phyloP scores from a whole-genome alignment of 35 echinoderm and acorn worm genomes.

The Stichopus chloronotus region DNA sequence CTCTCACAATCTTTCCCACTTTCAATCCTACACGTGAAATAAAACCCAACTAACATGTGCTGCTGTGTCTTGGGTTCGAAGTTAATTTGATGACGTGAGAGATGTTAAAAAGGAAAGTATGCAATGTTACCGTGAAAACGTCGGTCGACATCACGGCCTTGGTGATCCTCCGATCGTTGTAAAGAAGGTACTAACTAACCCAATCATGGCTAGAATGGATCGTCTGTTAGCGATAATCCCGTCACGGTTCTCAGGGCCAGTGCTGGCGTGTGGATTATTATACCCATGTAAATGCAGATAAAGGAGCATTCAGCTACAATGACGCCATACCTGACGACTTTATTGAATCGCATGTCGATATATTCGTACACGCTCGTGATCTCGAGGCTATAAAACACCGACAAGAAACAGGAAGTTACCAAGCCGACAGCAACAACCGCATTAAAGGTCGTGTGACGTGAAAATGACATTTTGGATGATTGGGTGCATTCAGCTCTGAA shows the following conservation, averaged over 20 bases:
- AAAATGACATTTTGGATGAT: no score
- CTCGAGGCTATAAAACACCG: conserved; percentile 29
- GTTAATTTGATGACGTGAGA: no score
- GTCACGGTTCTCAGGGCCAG: conserved; percentile 51
- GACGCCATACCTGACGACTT: conserved; percentile 14
- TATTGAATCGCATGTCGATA: conserved; percentile 31
- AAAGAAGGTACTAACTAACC: conserved; percentile 47
- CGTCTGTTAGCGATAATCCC: neutral
- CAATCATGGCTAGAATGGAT: conserved; percentile 24
- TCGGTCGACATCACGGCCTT: conserved; percentile 63
- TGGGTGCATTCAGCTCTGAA: no score
- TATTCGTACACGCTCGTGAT: conserved; percentile 51
- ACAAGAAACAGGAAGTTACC: neutral
- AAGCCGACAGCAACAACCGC: neutral
- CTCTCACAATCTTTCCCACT: no score
- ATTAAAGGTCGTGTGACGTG: no score
- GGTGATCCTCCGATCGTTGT: conserved; percentile 32
- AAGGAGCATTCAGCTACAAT: neutral
- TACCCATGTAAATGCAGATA: conserved; percentile 15
- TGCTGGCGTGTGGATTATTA: conserved; percentile 38
- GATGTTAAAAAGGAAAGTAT: no score
- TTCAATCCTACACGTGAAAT: no score
- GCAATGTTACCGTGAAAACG: conserved; percentile 48
- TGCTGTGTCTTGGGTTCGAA: no score
- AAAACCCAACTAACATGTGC: no score